These are phyloP conservation scores for Conistra vaccinii DNA, from an alignment of 2,888 invertebrate species.

Conservation along the genomic window DNA sequence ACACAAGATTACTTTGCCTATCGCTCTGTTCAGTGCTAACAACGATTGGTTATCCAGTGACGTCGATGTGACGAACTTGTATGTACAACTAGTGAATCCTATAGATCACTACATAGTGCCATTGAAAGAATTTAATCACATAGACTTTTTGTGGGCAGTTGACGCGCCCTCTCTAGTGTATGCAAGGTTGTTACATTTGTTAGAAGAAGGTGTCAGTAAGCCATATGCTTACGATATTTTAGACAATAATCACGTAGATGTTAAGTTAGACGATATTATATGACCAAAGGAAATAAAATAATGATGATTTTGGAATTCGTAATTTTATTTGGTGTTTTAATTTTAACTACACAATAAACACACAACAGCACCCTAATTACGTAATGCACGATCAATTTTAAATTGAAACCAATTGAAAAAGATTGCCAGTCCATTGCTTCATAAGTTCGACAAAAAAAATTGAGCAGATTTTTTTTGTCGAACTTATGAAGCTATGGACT, in stretches of 20 bases:
- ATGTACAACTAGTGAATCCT: constrained; percentile 88
- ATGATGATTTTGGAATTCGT: background rate
- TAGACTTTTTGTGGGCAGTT: constrained; percentile 93
- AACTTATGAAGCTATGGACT: no score
- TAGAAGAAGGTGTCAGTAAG: constrained; percentile 80
- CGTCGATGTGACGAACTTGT: constrained; percentile 91
- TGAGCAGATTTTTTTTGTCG: no score
- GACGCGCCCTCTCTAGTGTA: constrained; percentile 92
- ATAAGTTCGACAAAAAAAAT: no score
- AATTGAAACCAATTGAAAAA: no score
- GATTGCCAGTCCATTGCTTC: no score
- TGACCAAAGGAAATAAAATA: constrained; percentile 21
- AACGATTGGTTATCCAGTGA: constrained; percentile 94
- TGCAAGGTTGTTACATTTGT: constrained; percentile 83
- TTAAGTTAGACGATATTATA: constrained; percentile 18
- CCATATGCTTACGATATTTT: constrained; percentile 39
- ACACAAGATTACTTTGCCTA: constrained; percentile 91
- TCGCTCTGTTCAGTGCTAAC: constrained; percentile 92
- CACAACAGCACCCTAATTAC: background rate
- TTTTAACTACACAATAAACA: background rate
- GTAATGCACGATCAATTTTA: no score
- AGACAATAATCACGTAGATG: constrained; percentile 30
- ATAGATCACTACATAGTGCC: constrained; percentile 91
- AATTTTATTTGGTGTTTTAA: constrained; percentile 19
- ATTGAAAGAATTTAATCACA: constrained; percentile 92